Evolutionary conservation across 1,140 invertebrate genomes (phyloP), one percentile per base, ranked within the genome.

Genomic region (Eciton burchellii): DNA sequence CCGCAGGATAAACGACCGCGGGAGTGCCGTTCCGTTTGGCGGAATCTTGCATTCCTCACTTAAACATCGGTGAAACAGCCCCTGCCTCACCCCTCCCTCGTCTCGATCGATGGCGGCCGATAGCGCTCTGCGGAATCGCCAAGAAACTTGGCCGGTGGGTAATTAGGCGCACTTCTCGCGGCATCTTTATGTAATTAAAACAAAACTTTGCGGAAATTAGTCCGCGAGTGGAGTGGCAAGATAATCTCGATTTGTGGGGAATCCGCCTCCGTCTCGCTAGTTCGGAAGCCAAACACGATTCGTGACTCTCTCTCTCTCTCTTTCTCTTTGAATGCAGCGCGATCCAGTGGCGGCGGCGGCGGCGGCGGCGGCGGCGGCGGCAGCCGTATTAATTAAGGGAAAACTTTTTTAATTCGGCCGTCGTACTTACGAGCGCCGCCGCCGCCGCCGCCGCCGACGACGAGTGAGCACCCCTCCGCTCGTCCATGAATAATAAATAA

Each of bases 361-460:
- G 35, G 35, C 35, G 35, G 2, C 35, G 35, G 35, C 6, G 35
- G 35, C 35, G 35, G 35, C 6, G 35, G 66, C 54, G 54, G 45
- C 73, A 60, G 71, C 76, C 77, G 77, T 84, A 89, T 89, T 89
- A 89, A 89, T 89, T 89, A 89, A 87, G 56, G 82, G 66, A 76
- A 89, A 89, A 89, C 71, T 89, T 89, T 89, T 89, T 89, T 89
- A 89, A 89, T 89, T 89, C 82, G 82, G 76, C 41, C 71, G 71
- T 52, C 73, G 82, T 63, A 62, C 72, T 72, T 76, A 70, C 79
- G 74, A 88, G 56, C 84, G 76, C 35, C 35, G 35, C 35, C 35
- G 6, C 35, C 59, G 26, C 65, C 60, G 45, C 26, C 43, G 57
- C n/a, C n/a, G n/a, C n/a, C 62, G 59, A 59, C 71, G 81, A 79